A percentile compares a stretch with the other conserved stretches of the same genome.
Conservation (phyloP, 2,888 invertebrate species). For the Acrobasis suavella region DNA sequence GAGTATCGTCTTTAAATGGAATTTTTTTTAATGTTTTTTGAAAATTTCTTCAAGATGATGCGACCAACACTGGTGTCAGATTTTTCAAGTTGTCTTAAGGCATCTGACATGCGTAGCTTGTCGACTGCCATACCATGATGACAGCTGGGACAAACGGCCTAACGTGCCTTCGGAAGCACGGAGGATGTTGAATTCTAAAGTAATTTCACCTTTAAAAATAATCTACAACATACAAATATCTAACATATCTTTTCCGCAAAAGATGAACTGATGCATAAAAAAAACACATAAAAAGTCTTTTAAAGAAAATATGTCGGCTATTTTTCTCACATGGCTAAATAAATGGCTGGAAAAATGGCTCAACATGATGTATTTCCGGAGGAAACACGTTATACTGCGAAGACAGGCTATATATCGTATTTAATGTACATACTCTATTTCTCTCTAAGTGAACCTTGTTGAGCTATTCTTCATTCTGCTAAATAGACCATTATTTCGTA, state of each 20-base stretch:
- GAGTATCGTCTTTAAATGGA: too few species aligned
- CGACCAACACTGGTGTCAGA: too few species aligned
- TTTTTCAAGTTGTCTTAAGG: too few species aligned
- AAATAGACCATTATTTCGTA: conserved; percentile 20
- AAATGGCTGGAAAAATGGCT: conserved; percentile 60
- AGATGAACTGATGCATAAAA: conserved; percentile 1
- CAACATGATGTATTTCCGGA: conserved; percentile 61
- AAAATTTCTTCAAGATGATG: too few species aligned
- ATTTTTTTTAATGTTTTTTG: too few species aligned
- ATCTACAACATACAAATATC: not conserved
- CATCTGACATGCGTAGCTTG: too few species aligned
- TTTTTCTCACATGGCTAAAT: conserved; percentile 55
- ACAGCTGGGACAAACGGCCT: too few species aligned
- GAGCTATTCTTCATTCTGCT: conserved; percentile 41
- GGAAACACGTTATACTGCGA: conserved; percentile 61
- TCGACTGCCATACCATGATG: too few species aligned
- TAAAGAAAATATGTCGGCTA: conserved; percentile 48
- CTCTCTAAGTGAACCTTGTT: conserved; percentile 51
- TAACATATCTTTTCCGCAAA: not conserved
- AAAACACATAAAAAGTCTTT: conserved; percentile 33
- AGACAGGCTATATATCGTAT: conserved; percentile 62
- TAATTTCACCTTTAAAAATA: too few species aligned
- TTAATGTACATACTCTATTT: conserved; percentile 54
- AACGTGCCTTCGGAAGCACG: too few species aligned
- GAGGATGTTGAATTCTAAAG: too few species aligned